Conservation (phyloP, 2,113 vertebrate species). For the Varanus komodoensis region DNA sequence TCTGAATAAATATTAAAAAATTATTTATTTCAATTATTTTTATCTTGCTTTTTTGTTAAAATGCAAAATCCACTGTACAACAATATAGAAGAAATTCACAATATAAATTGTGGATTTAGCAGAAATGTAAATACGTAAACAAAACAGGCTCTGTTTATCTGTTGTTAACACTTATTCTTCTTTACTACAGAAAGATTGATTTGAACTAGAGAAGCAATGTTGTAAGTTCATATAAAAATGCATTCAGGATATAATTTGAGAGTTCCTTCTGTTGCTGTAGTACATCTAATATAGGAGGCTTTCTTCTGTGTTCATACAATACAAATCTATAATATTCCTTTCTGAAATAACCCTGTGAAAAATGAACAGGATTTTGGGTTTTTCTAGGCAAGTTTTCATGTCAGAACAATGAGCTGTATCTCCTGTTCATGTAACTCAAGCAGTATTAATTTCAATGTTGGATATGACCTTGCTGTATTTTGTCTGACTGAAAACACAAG, state of each 20-base stretch:
- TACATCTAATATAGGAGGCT: neutral
- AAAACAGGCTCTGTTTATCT: neutral
- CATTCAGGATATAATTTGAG: neutral
- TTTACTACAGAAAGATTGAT: neutral
- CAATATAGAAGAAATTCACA: neutral
- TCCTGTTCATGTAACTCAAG: too few species aligned
- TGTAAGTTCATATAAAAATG: neutral
- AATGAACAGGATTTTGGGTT: neutral
- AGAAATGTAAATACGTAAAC: neutral
- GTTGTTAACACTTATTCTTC: neutral
- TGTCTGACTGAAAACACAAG: neutral
- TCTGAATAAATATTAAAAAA: neutral
- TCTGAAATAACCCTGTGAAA: neutral
- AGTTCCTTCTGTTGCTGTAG: neutral
- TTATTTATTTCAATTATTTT: neutral
- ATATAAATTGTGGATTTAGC: neutral
- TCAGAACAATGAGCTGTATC: neutral
- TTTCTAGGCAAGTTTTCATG: neutral
- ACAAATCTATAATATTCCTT: neutral
- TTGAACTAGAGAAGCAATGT: neutral
- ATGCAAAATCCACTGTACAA: neutral
- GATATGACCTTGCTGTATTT: neutral
- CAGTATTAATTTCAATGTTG: too few species aligned
- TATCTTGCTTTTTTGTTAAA: neutral
- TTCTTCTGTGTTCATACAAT: neutral